Evolutionary conservation across 2,888 invertebrate genomes (phyloP), one percentile per base, ranked within the genome.

Genomic region (Ectemnius cavifrons): DNA sequence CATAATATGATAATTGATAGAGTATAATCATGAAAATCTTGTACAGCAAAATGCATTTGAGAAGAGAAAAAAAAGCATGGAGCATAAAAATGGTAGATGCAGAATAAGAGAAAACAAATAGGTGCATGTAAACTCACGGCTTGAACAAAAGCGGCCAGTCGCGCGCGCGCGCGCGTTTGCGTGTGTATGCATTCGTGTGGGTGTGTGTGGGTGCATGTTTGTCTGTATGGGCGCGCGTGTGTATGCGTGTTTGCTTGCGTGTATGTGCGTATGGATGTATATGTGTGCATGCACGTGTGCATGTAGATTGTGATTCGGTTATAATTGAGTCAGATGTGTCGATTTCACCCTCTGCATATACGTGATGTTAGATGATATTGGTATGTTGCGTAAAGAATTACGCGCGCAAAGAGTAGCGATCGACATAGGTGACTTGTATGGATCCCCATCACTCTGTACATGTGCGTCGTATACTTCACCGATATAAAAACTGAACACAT

Each of bases 41-140:
- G 79, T 84, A 81, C 79, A 84, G 71, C 74, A 73, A 81, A 80
- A 76, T 81, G 79, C 77, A 75, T 52, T 52, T 79, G 77, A 67
- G 4, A 18, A 64, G 60, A 65, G 27, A 37, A 14, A 46, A 16
- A 27, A 28, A 69, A 27, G 11, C n/a, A 46, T 4, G 5, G 46
- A 57, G 20, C 28, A 45, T 28, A 23, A 58, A n/a, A 27, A 49
- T 0, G 28, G 14, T 16, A 45, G 23, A 60, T 13, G 46, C 14
- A 4, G n/a, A 27, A 14, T n/a, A 27, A 27, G 27, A 28, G 37
- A 45, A 8, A 69, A 66, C 46, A 63, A 59, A 52, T 61, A 65
- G 37, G 37, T 70, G 64, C 66, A 56, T 65, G 57, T 74, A 68
- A 63, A 67, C 37, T 37, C 37, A 37, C 37, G 37, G 37, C 37